Base-by-base conservation (phyloP, 2,113 vertebrate species). In the Trematocara nigrifrons region DNA sequence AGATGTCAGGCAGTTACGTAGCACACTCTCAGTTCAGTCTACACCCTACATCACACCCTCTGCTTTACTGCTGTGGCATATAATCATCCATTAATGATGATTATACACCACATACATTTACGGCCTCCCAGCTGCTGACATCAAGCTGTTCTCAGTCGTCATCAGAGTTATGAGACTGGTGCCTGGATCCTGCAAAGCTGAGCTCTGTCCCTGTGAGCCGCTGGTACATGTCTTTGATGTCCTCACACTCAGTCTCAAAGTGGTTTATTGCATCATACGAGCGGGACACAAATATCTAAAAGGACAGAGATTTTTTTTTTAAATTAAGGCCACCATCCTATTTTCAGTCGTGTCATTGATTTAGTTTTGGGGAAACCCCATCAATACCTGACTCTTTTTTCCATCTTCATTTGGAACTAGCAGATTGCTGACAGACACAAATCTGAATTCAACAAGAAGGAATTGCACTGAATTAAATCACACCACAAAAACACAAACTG, bases 161-260 rank as follows among this genome's bases (percentile, higher is more conserved):
- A 3, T 97, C 96, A 1, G 97, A 97, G 93, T 95, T 97, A 79
- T 97, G 96, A 1, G 96, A 97, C 2, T 97, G 96, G 96, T 98
- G 97, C 93, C 97, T 97, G 93, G 98, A 97, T 76, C 97, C 96
- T 82, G 96, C 94, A 1, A 98, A 97, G 93, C 96, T 94, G 51
- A 99, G 97, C 90, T 98, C 97, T 18, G 96, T 95, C 0, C 98
- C 98, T 31, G 97, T 99, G 96, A 99, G 97, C 82, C 98, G 96
- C 80, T 92, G 97, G 51, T 99, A 99, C 93, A 99, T 96, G 79
- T 99, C 97, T 74, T 97, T 97, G 93, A 99, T 98, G 95, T 99
- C 98, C 3, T 98, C 96, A 6, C 97, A 98, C 69, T 99, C 99
- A 5, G 95, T 95, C 95, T 97, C 97, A 2, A 98, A 98, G 95